These are phyloP conservation scores for Oeneis ivallda DNA, from an alignment of 2,888 invertebrate genomes.

Conservation along the genomic window DNA sequence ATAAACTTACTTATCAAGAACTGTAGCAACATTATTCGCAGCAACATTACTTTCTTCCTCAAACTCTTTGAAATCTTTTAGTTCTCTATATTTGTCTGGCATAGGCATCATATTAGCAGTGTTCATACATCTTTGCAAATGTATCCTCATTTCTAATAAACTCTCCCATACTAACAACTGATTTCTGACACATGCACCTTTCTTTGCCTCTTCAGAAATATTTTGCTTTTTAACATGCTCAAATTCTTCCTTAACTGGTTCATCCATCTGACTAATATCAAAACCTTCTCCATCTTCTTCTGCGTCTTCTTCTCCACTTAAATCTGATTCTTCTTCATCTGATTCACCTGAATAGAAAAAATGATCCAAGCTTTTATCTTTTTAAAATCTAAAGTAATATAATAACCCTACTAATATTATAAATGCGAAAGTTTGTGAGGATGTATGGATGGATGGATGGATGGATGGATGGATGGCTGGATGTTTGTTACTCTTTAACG, in stretches of 20 bases:
- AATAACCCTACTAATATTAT: no score
- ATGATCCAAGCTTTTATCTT: no score
- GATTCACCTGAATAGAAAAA: slow-evolving; percentile 4
- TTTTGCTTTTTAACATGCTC: slow-evolving; percentile 82
- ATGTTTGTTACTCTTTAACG: no score
- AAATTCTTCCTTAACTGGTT: slow-evolving; percentile 77
- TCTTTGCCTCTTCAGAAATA: slow-evolving; percentile 81
- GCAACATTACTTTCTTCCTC: slow-evolving; percentile 73
- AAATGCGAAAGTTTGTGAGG: no score
- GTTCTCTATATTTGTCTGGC: slow-evolving; percentile 71
- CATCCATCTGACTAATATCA: slow-evolving; percentile 71
- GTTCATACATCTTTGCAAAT: slow-evolving; percentile 90
- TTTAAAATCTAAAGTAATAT: no score
- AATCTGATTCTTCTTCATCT: slow-evolving; percentile 44
- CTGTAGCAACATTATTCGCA: slow-evolving; percentile 76
- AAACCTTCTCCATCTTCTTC: slow-evolving; percentile 66
- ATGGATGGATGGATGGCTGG: no score
- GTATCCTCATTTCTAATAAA: slow-evolving; percentile 92
- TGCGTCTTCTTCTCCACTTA: slow-evolving; percentile 51
- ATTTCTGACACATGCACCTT: slow-evolving; percentile 85
- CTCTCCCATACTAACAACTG: slow-evolving; percentile 92
- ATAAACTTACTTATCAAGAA: slow-evolving; percentile 83
- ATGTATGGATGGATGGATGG: no score
- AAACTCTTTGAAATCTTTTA: slow-evolving; percentile 77
- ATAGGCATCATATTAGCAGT: slow-evolving; percentile 91